phyloP scores from a whole-genome alignment of 2,888 invertebrate species.

The Drosophila gaucha region DNA sequence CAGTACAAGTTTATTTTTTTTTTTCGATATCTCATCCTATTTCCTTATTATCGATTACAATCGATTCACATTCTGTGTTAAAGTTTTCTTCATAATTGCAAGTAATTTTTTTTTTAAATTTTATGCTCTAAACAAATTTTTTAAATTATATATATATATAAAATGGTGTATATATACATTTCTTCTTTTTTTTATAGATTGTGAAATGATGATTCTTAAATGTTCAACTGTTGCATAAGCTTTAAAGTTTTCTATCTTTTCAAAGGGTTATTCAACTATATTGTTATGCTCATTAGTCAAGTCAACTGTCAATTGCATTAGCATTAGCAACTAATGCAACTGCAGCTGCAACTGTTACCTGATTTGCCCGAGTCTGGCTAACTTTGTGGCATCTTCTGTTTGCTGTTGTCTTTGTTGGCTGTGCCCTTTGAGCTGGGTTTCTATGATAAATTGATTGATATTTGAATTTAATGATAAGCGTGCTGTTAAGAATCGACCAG shows the following conservation, averaged over 20 bases:
- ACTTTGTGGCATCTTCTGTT: conserved; percentile 1
- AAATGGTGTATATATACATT: too few relatives aligned
- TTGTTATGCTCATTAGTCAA: conserved; percentile 42
- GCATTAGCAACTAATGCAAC: conserved; percentile 15
- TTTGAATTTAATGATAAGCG: conserved; percentile 77
- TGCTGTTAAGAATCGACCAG: conserved; percentile 41
- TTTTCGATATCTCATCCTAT: too few relatives aligned
- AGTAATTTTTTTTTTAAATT: too few relatives aligned
- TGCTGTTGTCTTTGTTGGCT: conserved; percentile 2
- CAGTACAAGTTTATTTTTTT: too few relatives aligned
- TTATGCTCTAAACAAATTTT: too few relatives aligned
- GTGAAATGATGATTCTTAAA: too few relatives aligned
- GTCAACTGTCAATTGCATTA: conserved; percentile 44
- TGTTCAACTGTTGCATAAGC: too few relatives aligned
- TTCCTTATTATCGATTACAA: too few relatives aligned
- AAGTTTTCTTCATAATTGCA: too few relatives aligned
- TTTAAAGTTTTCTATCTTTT: neutral
- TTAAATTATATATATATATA: too few relatives aligned
- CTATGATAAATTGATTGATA: conserved; percentile 80
- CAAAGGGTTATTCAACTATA: neutral
- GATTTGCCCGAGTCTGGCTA: conserved; percentile 10
- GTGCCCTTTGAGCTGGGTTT: conserved; percentile 29
- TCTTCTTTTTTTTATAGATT: too few relatives aligned
- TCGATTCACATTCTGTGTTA: too few relatives aligned
- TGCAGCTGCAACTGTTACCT: conserved; percentile 32